Conservation (phyloP, 37 sponge, comb jelly and placozoan species). For the Agelas oroides region DNA sequence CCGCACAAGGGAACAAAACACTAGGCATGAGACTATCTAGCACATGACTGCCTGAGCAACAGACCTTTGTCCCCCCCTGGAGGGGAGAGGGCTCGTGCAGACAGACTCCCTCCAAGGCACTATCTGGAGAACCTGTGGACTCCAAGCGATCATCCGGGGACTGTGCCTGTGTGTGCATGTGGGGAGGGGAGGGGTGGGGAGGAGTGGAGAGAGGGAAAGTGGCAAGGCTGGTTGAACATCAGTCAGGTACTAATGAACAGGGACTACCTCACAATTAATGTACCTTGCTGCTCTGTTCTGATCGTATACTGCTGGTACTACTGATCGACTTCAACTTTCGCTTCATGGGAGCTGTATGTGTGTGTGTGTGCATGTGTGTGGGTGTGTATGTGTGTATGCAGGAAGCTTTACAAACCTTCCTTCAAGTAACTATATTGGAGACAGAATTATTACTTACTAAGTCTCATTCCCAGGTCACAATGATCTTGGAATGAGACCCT, state of each 20-base stretch:
- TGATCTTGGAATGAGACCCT: too few species aligned
- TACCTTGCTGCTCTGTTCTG: too few species aligned
- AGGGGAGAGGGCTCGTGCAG: conserved; percentile 18
- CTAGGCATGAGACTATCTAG: too few species aligned
- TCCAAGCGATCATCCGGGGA: conserved; percentile 14
- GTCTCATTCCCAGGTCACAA: too few species aligned
- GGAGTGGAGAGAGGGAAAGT: too few species aligned
- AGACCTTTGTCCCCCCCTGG: background rate
- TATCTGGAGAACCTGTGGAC: conserved; percentile 24
- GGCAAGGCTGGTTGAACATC: too few species aligned
- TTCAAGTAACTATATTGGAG: too few species aligned
- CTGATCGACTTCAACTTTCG: conserved; percentile 1
- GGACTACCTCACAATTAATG: background rate
- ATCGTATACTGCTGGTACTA: too few species aligned
- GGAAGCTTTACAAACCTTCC: too few species aligned
- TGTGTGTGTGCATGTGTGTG: background rate
- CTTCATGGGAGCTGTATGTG: background rate
- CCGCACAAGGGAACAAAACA: too few species aligned
- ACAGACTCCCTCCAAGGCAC: background rate
- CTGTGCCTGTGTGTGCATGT: background rate
- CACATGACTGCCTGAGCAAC: too few species aligned
- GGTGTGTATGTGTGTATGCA: too few species aligned
- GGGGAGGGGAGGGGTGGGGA: background rate
- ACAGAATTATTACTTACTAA: background rate
- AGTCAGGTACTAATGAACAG: background rate